These are phyloP conservation scores for Marmota flaviventris DNA, from an alignment of 2,113 vertebrate species.

Conservation along the genomic window DNA sequence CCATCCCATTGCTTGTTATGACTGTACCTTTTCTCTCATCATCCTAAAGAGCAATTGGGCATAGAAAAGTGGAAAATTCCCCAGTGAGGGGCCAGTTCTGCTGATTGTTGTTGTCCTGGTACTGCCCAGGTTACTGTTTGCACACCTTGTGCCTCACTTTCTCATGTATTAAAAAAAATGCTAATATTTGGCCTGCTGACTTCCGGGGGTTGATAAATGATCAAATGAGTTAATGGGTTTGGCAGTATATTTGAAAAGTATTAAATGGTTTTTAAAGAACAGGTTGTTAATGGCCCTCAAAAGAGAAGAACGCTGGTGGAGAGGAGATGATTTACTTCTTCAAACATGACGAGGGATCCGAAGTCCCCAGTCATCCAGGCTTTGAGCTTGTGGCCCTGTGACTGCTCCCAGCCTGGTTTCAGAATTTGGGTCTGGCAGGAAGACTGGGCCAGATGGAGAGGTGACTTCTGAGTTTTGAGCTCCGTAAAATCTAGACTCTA, in stretches of 20 bases:
- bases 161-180: slow-evolving; percentile 49
- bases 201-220: not conserved
- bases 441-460: not conserved
- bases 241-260: slow-evolving; percentile 27
- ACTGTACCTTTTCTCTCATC: accelerated
- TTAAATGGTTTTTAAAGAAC: slow-evolving; percentile 33
- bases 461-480: slow-evolving; percentile 42
- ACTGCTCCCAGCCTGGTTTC: not conserved
- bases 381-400: not conserved
- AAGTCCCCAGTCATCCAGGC: not conserved
- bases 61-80: not conserved
- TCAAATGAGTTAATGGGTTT: slow-evolving; percentile 24
- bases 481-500: slow-evolving; percentile 10
- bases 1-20: not conserved
- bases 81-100: not conserved
- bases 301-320: not conserved
- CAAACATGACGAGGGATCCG: not conserved
- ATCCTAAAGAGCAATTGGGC: not conserved
- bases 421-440: not conserved
- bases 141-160: not conserved
- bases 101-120: not conserved
- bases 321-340: not conserved
- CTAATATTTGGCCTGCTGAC: slow-evolving; percentile 36
- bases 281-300: not conserved
- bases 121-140: slow-evolving; percentile 15